Conservation (phyloP, 2,888 invertebrate genomes). For the Hoplodrina blanda region DNA sequence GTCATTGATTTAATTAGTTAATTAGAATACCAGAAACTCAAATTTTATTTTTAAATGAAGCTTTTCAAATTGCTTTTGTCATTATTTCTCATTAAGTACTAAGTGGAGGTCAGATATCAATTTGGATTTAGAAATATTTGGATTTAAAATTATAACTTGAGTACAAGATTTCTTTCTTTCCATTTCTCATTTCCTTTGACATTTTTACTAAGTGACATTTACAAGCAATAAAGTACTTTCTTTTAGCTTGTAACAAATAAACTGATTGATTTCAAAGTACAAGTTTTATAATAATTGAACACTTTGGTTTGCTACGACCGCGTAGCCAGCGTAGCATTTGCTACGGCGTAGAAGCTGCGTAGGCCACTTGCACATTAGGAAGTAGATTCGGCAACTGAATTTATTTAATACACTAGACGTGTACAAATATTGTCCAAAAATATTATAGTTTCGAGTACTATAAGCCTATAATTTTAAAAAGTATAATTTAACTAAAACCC, state of each 20-base stretch:
- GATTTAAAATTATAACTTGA: background rate
- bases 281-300: background rate
- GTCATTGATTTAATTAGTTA: slow-evolving; percentile 42
- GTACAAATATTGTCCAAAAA: too few relatives aligned
- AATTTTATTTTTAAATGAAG: slow-evolving; percentile 22
- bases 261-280: background rate
- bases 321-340: background rate
- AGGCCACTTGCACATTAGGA: background rate
- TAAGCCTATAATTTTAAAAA: too few relatives aligned
- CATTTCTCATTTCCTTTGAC: background rate
- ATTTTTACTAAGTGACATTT: background rate
- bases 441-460: too few relatives aligned
- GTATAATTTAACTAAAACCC: background rate
- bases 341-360: slow-evolving; percentile 38
- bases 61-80: slow-evolving; percentile 14
- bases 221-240: background rate
- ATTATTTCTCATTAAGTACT: background rate
- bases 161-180: background rate
- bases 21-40: slow-evolving; percentile 6
- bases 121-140: slow-evolving; percentile 16
- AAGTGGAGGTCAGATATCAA: slow-evolving; percentile 23
- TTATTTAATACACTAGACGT: too few relatives aligned
- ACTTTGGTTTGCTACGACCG: background rate
- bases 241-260: background rate
- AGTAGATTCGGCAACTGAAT: background rate